A percentile compares a stretch with the other conserved stretches of the same genome.
Evolutionary conservation across 2,888 invertebrate species (phyloP).

Genomic region (Trissolcus japonicus): DNA sequence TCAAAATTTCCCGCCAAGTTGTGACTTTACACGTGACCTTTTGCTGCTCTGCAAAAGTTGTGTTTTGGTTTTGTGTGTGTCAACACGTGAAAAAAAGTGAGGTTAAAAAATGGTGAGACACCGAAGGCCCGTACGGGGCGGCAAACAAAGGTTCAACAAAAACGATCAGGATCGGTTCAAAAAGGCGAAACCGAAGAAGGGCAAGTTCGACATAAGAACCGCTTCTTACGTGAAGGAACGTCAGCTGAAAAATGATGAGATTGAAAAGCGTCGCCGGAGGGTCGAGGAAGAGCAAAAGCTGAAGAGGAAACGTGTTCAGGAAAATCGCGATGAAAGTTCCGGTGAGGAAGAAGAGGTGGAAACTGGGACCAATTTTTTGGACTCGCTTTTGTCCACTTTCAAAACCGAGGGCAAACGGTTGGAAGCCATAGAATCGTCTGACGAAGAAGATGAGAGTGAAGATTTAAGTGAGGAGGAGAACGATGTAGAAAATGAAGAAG

Average conservation of each 20-base stretch:
- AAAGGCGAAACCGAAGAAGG: constrained; percentile 61
- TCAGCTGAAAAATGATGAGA: constrained; percentile 67
- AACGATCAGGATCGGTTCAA: constrained; percentile 44
- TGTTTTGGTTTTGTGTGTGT: background rate
- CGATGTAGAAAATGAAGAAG: constrained; percentile 51
- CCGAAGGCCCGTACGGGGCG: constrained; percentile 64
- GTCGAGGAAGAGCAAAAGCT: constrained; percentile 76
- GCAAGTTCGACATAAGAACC: constrained; percentile 69
- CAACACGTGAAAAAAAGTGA: constrained; percentile 29
- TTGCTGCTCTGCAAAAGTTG: too few relatives aligned
- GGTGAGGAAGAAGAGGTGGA: constrained; percentile 79
- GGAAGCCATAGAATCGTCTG: constrained; percentile 71
- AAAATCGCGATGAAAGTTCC: constrained; percentile 70
- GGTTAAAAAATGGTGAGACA: constrained; percentile 64
- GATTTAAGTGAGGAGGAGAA: constrained; percentile 35
- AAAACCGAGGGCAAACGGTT: constrained; percentile 61
- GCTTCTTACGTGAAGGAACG: constrained; percentile 71
- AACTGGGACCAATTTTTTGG: constrained; percentile 74
- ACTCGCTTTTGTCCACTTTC: constrained; percentile 78
- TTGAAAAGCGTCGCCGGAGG: constrained; percentile 68
- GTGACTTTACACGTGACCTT: background rate
- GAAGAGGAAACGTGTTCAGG: constrained; percentile 74
- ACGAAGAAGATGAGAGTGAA: constrained; percentile 34
- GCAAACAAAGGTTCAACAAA: constrained; percentile 64
- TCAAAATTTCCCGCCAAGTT: background rate